These are phyloP conservation scores for Sinella curviseta DNA, from an alignment of 1,140 invertebrate species.

Conservation along the genomic window DNA sequence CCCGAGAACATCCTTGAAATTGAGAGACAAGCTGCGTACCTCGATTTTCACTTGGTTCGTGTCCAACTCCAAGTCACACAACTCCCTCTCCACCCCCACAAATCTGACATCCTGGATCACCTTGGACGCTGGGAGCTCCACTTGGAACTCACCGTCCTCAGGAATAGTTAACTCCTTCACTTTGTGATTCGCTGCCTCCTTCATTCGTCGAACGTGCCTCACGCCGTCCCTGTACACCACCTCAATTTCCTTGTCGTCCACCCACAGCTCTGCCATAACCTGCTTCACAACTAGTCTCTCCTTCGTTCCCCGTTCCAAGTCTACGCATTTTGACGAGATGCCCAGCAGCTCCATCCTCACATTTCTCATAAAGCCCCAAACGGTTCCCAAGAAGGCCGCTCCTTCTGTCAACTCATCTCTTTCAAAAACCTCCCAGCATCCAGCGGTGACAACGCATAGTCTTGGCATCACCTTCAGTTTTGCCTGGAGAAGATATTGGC, in stretches of 20 bases:
- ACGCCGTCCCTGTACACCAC: background rate
- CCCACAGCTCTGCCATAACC: background rate
- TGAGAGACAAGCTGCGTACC: background rate
- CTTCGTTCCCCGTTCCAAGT: background rate
- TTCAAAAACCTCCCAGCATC: background rate
- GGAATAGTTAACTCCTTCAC: too few relatives aligned
- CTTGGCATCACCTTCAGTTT: background rate
- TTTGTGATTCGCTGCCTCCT: background rate
- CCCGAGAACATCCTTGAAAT: background rate
- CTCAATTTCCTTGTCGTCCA: background rate
- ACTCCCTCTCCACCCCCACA: background rate
- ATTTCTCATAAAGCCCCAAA: background rate
- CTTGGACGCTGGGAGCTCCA: background rate
- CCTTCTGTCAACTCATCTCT: background rate
- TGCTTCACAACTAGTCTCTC: background rate
- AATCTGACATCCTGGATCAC: background rate
- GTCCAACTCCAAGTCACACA: background rate
- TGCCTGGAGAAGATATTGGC: background rate
- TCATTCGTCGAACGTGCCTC: background rate
- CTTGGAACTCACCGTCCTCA: background rate
- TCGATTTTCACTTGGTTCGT: background rate
- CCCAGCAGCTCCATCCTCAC: background rate
- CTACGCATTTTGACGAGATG: background rate
- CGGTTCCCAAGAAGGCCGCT: background rate
- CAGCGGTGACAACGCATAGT: background rate